Base-by-base conservation (phyloP, 2,113 vertebrate genomes). In the Actinemys pallida region DNA sequence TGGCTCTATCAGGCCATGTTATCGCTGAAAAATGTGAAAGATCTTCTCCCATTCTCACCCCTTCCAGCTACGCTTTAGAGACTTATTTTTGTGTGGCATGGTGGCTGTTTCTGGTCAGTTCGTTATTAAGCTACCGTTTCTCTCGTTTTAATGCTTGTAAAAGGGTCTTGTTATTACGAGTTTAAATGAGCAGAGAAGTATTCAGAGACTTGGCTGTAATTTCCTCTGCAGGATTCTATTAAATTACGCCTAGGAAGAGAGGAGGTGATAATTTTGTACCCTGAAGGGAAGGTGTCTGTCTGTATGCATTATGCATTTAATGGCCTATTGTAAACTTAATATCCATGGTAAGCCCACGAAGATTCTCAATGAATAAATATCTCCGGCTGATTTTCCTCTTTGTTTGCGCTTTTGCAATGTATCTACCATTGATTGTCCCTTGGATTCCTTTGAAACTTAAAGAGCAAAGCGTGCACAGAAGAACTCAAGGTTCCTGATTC, bases 331-430 rank as follows among this genome's bases (percentile, higher is more conserved):
- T 92, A 22, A 95, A 93, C 95, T 93, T 83, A 25, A 19, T 94
- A 94, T 90, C 75, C 59, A 0, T 49, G 42, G 52, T 50, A 57
- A 90, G 62, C 62, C 92, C 57, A 81, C 83, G 86, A 90, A 94
- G 62, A 29, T 20, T 86, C 8, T 72, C 35, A 39, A 75, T 50
- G 19, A 25, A 76, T 16, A 52, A 17, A 69, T 89, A 39, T 85
- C 90, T 83, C 9, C 65, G 50, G 57, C 87, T 81, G 92, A 88
- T 86, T 95, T 95, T 54, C 84, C 84, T 59, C 92, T 97, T 96
- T 97, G 96, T 97, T 78, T 31, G 79, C 56, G 1, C 92, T 93
- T 83, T 3, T 54, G 39, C 87, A 0, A 50, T 31, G 35, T n/a
- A 75, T 90, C 52, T 59, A 83, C 81, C 80, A 5, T 31, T 12